Evolutionary conservation across 2,113 vertebrate species (phyloP).

Genomic region (Gopherus flavomarginatus): DNA sequence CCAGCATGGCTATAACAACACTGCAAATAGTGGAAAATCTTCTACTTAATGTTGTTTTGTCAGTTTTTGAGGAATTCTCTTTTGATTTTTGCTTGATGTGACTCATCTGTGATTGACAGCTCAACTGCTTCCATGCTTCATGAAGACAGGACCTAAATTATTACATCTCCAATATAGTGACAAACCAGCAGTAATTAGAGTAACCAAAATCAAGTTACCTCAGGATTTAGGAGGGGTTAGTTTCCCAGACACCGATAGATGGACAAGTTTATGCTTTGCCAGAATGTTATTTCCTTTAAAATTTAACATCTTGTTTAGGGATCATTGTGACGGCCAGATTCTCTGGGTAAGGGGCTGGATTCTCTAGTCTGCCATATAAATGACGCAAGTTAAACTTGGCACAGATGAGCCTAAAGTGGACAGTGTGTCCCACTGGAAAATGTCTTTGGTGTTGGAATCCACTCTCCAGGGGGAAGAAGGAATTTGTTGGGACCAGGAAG

Average conservation of each 20-base stretch:
- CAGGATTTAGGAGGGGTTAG: not conserved
- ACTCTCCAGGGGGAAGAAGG: not conserved
- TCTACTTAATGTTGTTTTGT: not conserved
- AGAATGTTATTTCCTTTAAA: fast-evolving
- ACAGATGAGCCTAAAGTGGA: not conserved
- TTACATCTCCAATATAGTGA: not conserved
- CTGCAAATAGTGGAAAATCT: not conserved
- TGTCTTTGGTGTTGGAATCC: not conserved
- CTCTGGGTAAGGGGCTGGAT: not conserved
- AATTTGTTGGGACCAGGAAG: not conserved
- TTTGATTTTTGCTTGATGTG: not conserved
- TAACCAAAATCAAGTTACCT: not conserved
- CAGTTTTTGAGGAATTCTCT: conserved; percentile 17
- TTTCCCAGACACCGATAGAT: not conserved
- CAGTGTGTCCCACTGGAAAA: not conserved
- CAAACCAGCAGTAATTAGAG: fast-evolving
- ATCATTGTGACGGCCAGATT: not conserved
- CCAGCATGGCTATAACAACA: not conserved
- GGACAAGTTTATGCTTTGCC: not conserved
- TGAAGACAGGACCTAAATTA: conserved; percentile 7
- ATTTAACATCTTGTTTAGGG: fast-evolving
- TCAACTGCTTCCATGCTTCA: conserved; percentile 28
- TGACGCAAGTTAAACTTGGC: not conserved
- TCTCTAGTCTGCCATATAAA: not conserved
- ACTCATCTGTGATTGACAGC: not conserved